phyloP scores from a whole-genome alignment of 2,113 vertebrate genomes.

The Chaetura pelagica region DNA sequence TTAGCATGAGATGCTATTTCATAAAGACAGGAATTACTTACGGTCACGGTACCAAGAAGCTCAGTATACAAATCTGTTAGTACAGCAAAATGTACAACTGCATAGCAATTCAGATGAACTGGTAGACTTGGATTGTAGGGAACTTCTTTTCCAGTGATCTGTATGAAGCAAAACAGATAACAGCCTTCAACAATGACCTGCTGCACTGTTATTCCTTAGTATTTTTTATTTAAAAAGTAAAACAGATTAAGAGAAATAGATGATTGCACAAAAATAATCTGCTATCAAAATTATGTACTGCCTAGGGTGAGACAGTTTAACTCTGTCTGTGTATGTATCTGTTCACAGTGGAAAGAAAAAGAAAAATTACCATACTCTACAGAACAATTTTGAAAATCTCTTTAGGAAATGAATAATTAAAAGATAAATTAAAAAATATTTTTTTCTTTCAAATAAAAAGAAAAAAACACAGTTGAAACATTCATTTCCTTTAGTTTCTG shows the following conservation, averaged over 20 bases:
- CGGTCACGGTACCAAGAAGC: conserved; percentile 79
- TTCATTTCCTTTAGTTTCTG: conserved; percentile 39
- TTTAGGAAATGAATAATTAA: conserved; percentile 40
- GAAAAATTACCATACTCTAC: neutral
- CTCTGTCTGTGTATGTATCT: neutral
- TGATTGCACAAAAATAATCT: neutral
- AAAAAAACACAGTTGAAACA: neutral
- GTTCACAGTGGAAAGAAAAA: neutral
- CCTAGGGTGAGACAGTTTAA: neutral
- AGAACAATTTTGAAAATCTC: conserved; percentile 11
- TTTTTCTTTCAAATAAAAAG: neutral
- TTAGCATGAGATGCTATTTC: neutral
- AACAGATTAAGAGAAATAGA: neutral
- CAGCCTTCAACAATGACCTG: neutral
- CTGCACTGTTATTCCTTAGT: neutral
- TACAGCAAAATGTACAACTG: conserved; percentile 81
- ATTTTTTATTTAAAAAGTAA: neutral
- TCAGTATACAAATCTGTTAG: conserved; percentile 81
- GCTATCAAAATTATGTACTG: neutral
- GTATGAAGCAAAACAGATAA: conserved; percentile 7
- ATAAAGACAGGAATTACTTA: conserved; percentile 71
- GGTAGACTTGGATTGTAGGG: conserved; percentile 76
- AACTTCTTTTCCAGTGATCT: conserved; percentile 88
- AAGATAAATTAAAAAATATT: neutral
- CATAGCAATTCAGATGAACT: conserved; percentile 77